Evolutionary conservation across 2,888 invertebrate genomes (phyloP), one percentile per base, ranked within the genome.

Genomic region (Chamaedrilus cognettii): DNA sequence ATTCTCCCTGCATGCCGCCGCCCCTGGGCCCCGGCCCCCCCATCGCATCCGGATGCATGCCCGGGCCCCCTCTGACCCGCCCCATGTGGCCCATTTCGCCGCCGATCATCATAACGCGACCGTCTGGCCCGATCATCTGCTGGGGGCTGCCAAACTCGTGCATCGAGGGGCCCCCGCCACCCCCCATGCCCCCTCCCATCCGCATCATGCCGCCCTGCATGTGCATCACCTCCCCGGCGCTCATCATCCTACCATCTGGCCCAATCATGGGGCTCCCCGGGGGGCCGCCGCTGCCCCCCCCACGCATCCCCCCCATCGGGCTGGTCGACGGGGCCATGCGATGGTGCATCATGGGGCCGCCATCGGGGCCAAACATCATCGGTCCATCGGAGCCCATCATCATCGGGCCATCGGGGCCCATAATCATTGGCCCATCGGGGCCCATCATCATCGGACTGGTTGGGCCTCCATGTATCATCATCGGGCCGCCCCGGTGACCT

Each of bases 241-340:
- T 60, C 2, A 56, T 26, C 63, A 61, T 60, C n/a, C 71, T 68
- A 66, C 70, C 66, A 66, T 75, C 34, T 1, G 60, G 60, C 3
- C 60, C 60, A 28, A 19, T n/a, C 42, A 60, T 23, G 15, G 60
- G 34, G 4, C 4, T 35, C 19, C 42, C 42, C 19, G 42, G 42
- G 7, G 11, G 7, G 42, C 42, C 65, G 11, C 49, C 65, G 26
- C 34, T 31, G 31, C 60, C 35, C 35, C 23, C 42, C 11, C 42
- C 42, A 42, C 11, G 42, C 42, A 42, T 42, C 7, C 42, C 42
- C n/a, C n/a, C n/a, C n/a, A n/a, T n/a, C n/a, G n/a, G n/a, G n/a
- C n/a, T n/a, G n/a, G n/a, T n/a, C n/a, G n/a, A n/a, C n/a, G n/a
- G n/a, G n/a, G n/a, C n/a, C 35, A 58, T 50, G 31, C 64, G 59